A percentile compares a stretch with the other conserved stretches of the same genome.
These are phyloP conservation scores for Trisateles emortualis DNA, from an alignment of 2,888 invertebrate species.

Conservation along the genomic window DNA sequence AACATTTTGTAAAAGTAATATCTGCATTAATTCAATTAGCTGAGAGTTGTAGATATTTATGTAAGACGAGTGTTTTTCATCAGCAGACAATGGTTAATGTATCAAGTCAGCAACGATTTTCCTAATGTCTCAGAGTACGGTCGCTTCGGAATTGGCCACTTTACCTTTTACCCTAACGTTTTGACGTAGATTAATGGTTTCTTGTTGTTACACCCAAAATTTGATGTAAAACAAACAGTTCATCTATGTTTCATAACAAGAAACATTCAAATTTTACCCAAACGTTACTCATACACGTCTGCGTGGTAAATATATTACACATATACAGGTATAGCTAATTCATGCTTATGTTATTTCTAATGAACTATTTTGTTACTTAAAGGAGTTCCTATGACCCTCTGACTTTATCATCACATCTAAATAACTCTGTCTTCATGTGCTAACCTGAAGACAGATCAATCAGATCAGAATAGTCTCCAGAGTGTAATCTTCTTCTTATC, in stretches of 20 bases:
- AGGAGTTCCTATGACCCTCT: too few species aligned
- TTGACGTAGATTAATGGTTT: conserved; percentile 74
- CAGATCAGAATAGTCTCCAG: too few species aligned
- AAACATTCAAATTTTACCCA: conserved; percentile 5
- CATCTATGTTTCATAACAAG: conserved; percentile 19
- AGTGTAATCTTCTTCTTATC: too few species aligned
- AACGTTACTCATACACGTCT: not conserved
- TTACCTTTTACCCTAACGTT: conserved; percentile 60
- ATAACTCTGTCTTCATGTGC: too few species aligned
- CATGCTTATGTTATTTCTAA: too few species aligned
- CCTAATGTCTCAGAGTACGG: conserved; percentile 72
- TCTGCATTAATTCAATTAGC: conserved; percentile 35
- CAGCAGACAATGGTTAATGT: conserved; percentile 63
- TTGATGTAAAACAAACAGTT: conserved; percentile 55
- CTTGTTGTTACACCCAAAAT: conserved; percentile 59
- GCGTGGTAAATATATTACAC: not conserved
- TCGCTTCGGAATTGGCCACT: conserved; percentile 60
- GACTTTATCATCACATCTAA: too few species aligned
- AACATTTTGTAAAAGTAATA: conserved; percentile 15
- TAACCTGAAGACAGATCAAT: too few species aligned
- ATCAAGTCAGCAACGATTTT: conserved; percentile 70
- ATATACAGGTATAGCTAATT: too few species aligned
- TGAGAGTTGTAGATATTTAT: conserved; percentile 8
- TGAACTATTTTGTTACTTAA: too few species aligned
- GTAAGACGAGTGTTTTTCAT: conserved; percentile 43